These are phyloP conservation scores for Euphydryas editha DNA, from an alignment of 2,888 invertebrate species.

Conservation along the genomic window DNA sequence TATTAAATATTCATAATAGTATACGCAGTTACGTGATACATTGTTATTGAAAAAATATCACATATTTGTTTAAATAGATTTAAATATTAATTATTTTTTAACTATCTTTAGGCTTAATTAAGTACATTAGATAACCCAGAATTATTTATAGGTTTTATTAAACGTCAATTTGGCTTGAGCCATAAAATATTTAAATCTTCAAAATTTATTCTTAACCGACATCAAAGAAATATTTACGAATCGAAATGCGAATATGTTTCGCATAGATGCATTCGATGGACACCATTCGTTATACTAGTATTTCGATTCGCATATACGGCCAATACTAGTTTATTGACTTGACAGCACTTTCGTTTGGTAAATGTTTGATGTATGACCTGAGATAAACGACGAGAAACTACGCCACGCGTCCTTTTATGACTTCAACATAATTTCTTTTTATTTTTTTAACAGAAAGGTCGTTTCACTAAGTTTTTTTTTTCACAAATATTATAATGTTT, in stretches of 20 bases:
- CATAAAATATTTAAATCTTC: constrained; percentile 38
- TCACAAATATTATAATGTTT: too few relatives aligned
- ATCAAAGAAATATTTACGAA: constrained; percentile 33
- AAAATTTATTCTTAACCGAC: constrained; percentile 33
- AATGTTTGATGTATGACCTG: constrained; percentile 69
- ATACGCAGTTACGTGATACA: too few relatives aligned
- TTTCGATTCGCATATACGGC: constrained; percentile 48
- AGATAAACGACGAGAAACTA: constrained; percentile 49
- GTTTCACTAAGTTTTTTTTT: too few relatives aligned
- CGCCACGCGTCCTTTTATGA: constrained; percentile 53
- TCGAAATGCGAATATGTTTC: constrained; percentile 43
- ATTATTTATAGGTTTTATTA: constrained; percentile 32
- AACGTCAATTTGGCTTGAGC: constrained; percentile 29
- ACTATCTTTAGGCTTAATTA: too few relatives aligned
- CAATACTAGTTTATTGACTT: constrained; percentile 67
- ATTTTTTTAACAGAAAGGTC: constrained; percentile 20
- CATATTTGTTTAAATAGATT: too few relatives aligned
- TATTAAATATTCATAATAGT: background rate
- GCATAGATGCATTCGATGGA: constrained; percentile 38
- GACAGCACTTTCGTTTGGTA: constrained; percentile 63
- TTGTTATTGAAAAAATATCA: too few relatives aligned
- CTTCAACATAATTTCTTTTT: constrained; percentile 33
- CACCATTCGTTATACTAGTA: constrained; percentile 30
- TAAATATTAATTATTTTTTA: too few relatives aligned
- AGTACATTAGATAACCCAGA: constrained; percentile 26